Base-by-base conservation (phyloP, 1,140 invertebrate genomes). In the Heliothis virescens region DNA sequence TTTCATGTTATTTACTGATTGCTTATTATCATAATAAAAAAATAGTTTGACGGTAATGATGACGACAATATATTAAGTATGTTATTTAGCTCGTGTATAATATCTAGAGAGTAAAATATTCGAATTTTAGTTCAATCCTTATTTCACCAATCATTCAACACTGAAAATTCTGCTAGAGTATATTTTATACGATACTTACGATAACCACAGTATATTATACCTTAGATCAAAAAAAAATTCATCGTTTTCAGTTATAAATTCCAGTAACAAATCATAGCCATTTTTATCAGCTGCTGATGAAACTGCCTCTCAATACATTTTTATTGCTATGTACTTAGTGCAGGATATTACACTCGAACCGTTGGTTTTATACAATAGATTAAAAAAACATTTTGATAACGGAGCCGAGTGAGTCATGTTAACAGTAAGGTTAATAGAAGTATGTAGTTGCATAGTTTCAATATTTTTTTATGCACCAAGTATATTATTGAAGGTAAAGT, bases 341-440 rank as follows among this genome's bases (percentile, higher is more conserved):
- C 29, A 41, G 47, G 47, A 53, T 53, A 67, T 71, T n/a, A 12
- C 67, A 52, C 48, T 71, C n/a, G 21, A 53, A 52, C 13, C 48
- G 18, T 50, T 71, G 67, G 16, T 9, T 62, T 29, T 69, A 52
- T 52, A 29, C 67, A 53, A 71, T 71, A 71, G 47, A 71, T 71
- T 71, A 52, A 15, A 52, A 52, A 26, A 62, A 48, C 16, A 18
- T 48, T 26, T 65, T 21, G 47, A 69, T 69, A 71, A 69, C 41
- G 52, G 3, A 53, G 18, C 65, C n/a, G n/a, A n/a, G n/a, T 26
- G 48, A 53, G 48, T 69, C 65, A 69, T 50, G 7, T 50, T 48
- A 21, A 21, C 41, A 7, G 41, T 41, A 67, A 67, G 10, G 13
- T 69, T 15, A 21, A 13, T 13, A 16, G n/a, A 48, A 48, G 1